Base-by-base conservation (phyloP, 2,113 vertebrate species). In the Mustela lutreola region DNA sequence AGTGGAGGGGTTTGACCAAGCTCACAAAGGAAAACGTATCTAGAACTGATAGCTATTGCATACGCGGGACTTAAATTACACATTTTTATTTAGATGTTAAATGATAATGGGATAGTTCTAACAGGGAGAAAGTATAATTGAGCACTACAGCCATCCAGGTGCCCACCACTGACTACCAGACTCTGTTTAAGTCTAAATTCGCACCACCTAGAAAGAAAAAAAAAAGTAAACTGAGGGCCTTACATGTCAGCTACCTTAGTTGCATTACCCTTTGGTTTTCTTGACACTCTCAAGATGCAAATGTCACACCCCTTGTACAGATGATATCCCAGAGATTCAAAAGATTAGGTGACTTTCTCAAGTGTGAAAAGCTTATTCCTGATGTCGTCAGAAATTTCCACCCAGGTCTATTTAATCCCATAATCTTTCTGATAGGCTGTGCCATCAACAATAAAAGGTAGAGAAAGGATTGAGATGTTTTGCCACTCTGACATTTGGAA, bases 81-180 rank as follows among this genome's bases (percentile, higher is more conserved):
- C 9, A 39, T 78, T 67, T 95, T 96, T 63, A 42, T 67, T 94
- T 84, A 71, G 31, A 80, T 83, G 78, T 31, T 12, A 89, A 82
- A 53, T 15, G 48, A 42, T 2, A 48, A 14, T 21, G 16, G 39
- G 79, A 89, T 71, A 76, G 26, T 7, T 65, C 19, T 50, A 80
- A 94, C 6, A 60, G 36, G 18, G 21, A 82, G 33, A n/a, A 78
- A 26, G 8, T 18, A 53, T 18, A 45, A 73, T 21, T 7, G 42
- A 12, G 76, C 45, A 48, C 18, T 22, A 14, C 21, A 24, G 3
- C 9, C 56, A 45, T 65, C 45, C 36, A 33, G 19, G 9, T 39
- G 62, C n/a, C 70, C 1, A 53, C 12, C 16, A 39, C 28, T 19
- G 28, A 53, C 24, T 60, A 3, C 7, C 24, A 11, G 28, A 88